A percentile compares a stretch with the other conserved stretches of the same genome.
Conservation (phyloP, 2,888 invertebrate genomes). For the Dasypolia templi region DNA sequence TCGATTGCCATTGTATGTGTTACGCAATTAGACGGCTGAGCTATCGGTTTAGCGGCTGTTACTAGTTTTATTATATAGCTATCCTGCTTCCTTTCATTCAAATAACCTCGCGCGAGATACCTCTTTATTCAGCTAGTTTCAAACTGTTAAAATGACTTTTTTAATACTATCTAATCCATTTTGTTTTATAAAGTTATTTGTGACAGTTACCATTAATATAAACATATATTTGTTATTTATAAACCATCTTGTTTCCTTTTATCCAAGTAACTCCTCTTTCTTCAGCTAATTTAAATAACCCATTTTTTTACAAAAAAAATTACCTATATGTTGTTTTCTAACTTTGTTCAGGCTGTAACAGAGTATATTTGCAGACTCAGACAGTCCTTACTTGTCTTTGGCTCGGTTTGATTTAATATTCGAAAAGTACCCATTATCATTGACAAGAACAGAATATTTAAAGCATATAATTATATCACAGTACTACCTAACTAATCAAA, state of each 20-base stretch:
- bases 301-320: no score
- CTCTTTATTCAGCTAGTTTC: neutral
- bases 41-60: neutral
- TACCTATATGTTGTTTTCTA: no score
- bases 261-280: no score
- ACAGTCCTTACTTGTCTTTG: neutral
- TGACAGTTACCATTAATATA: no score
- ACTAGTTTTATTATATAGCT: conserved; percentile 8
- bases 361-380: neutral
- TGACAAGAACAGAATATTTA: conserved; percentile 26
- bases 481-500: conserved; percentile 11
- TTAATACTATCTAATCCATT: neutral
- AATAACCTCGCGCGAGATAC: neutral
- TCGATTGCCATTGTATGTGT: neutral
- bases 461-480: conserved; percentile 25
- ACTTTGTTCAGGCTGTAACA: no score
- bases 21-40: neutral
- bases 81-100: neutral
- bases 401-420: neutral
- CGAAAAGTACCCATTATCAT: conserved; percentile 10
- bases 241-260: no score
- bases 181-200: neutral
- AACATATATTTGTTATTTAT: no score
- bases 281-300: no score
- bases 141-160: neutral